Percentiles rank a stretch among this genome's conserved stretches.
phyloP scores from a whole-genome alignment of 2,797 vertebrate species.

The Mionectes olivaceus region DNA sequence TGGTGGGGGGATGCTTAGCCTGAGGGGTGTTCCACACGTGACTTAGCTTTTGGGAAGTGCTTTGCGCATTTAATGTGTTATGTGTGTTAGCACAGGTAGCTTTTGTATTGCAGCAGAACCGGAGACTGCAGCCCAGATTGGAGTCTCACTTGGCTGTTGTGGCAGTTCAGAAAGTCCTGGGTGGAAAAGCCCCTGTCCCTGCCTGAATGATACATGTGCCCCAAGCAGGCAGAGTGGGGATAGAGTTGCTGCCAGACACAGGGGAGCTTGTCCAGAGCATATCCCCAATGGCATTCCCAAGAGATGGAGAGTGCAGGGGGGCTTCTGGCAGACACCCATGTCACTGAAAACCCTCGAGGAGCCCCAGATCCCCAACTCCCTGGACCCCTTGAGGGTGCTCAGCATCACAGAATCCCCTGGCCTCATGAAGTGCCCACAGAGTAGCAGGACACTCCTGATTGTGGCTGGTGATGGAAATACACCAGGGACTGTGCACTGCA shows the following conservation, averaged over 20 bases:
- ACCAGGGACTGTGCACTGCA: rapidly evolving
- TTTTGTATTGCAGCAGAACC: background rate
- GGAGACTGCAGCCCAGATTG: background rate
- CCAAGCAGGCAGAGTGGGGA: background rate
- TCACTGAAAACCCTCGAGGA: rapidly evolving
- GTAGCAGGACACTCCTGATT: rapidly evolving
- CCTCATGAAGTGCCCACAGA: rapidly evolving
- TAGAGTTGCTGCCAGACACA: rapidly evolving
- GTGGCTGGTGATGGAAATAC: background rate
- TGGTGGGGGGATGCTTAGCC: background rate
- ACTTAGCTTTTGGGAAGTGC: background rate
- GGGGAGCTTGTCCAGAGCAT: background rate
- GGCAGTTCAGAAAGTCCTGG: background rate
- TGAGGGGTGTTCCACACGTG: background rate
- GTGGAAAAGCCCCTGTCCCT: background rate
- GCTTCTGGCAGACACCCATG: rapidly evolving
- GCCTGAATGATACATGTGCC: rapidly evolving
- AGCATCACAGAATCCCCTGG: rapidly evolving
- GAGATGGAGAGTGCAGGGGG: rapidly evolving
- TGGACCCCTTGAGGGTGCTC: rapidly evolving
- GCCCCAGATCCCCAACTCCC: background rate
- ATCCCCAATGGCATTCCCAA: background rate
- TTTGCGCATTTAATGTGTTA: constrained; percentile 10
- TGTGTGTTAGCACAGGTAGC: background rate
- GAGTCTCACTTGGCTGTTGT: background rate